Percentiles rank a stretch among this genome's conserved stretches.
Conservation (phyloP, 35 echinoderm and acorn worm species). For the Chiridota heheva region DNA sequence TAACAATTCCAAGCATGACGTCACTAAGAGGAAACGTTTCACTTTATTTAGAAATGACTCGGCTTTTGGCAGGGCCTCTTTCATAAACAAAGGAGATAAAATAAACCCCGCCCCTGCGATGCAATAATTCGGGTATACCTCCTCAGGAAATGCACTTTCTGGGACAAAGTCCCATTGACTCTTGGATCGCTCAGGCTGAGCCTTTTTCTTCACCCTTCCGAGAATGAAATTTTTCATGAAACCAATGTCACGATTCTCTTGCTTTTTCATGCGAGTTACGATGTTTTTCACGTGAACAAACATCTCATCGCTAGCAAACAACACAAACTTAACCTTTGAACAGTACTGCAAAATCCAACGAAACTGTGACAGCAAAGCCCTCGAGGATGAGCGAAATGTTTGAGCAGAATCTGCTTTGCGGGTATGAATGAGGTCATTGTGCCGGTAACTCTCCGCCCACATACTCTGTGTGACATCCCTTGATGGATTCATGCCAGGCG, state of each 20-base stretch:
- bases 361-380: slow-evolving; percentile 48
- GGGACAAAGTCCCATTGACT: slow-evolving; percentile 57
- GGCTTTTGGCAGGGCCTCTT: slow-evolving; percentile 21
- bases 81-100: slow-evolving; percentile 57
- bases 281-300: slow-evolving; percentile 66
- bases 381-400: slow-evolving; percentile 43
- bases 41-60: slow-evolving; percentile 26
- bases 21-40: slow-evolving; percentile 65
- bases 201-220: slow-evolving; percentile 66
- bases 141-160: slow-evolving; percentile 35
- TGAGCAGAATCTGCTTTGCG: slow-evolving; percentile 46
- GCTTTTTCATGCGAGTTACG: slow-evolving; percentile 40
- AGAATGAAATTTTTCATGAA: slow-evolving; percentile 44
- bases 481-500: slow-evolving; percentile 17
- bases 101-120: slow-evolving; percentile 77
- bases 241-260: slow-evolving; percentile 51
- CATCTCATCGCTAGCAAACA: slow-evolving; percentile 63
- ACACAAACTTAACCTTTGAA: slow-evolving; percentile 57
- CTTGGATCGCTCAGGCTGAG: slow-evolving; percentile 40
- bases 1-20: slow-evolving; percentile 63
- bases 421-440: slow-evolving; percentile 60
- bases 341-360: slow-evolving; percentile 61
- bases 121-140: slow-evolving; percentile 76
- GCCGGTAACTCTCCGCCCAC: slow-evolving; percentile 20
- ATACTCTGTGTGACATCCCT: slow-evolving; percentile 5